phyloP scores from a whole-genome alignment of 2,888 invertebrate genomes.

The Sinotaia quadrata region DNA sequence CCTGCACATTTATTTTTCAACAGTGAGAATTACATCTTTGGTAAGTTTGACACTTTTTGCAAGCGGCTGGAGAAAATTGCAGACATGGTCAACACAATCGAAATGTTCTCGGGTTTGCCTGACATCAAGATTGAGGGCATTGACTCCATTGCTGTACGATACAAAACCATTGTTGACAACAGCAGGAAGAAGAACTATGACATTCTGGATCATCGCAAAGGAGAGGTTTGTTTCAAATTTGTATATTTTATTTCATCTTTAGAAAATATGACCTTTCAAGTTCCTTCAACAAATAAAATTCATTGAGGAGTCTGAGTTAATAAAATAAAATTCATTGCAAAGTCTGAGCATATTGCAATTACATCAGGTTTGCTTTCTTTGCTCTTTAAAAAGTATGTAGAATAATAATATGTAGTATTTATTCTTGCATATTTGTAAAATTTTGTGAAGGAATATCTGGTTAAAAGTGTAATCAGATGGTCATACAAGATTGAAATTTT shows the following conservation, averaged over 20 bases:
- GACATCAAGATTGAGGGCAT: conserved; percentile 75
- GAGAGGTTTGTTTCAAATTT: conserved; percentile 73
- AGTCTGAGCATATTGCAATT: too few relatives aligned
- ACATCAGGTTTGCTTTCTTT: too few relatives aligned
- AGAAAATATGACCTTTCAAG: conserved; percentile 1
- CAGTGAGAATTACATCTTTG: conserved; percentile 98
- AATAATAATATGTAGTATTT: too few relatives aligned
- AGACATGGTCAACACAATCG: conserved; percentile 90
- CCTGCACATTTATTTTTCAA: too few relatives aligned
- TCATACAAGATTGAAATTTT: too few relatives aligned
- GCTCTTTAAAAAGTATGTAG: too few relatives aligned
- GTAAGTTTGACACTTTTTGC: conserved; percentile 96
- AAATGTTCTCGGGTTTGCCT: conserved; percentile 86
- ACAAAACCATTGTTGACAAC: conserved; percentile 86
- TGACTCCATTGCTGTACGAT: conserved; percentile 80
- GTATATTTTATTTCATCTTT: neutral
- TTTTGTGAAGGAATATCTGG: too few relatives aligned
- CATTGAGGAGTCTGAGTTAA: too few relatives aligned
- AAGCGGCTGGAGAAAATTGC: conserved; percentile 89
- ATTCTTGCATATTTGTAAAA: too few relatives aligned
- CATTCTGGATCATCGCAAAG: conserved; percentile 90
- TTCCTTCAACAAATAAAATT: too few relatives aligned
- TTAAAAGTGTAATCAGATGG: too few relatives aligned
- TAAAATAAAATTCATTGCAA: too few relatives aligned
- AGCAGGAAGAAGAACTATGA: conserved; percentile 91